Percentiles rank a stretch among this genome's conserved stretches.
phyloP scores from a whole-genome alignment of 2,888 invertebrate species.

The Eupithecia tripunctaria region DNA sequence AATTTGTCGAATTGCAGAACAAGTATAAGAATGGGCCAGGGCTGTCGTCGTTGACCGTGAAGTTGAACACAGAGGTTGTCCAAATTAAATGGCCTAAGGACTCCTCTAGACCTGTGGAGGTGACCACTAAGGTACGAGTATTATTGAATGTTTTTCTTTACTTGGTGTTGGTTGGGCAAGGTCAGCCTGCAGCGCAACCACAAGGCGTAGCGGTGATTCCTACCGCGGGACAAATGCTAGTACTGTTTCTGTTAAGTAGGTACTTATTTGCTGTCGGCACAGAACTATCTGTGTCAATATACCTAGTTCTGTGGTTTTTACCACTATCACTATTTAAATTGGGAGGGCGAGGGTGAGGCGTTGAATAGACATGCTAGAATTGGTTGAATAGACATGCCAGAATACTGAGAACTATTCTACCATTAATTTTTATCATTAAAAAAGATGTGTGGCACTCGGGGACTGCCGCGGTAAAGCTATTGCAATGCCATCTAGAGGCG shows the following conservation, averaged over 20 bases:
- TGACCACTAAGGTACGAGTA: constrained; percentile 68
- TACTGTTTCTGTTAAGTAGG: not conserved
- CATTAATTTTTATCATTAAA: no score
- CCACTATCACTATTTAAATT: no score
- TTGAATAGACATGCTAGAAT: no score
- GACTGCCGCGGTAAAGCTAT: no score
- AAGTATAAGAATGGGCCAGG: constrained; percentile 68
- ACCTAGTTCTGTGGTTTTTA: no score
- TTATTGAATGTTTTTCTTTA: not conserved
- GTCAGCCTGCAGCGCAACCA: not conserved
- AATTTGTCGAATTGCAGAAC: constrained; percentile 56
- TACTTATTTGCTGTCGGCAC: no score
- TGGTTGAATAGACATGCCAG: no score
- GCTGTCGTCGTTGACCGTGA: constrained; percentile 57
- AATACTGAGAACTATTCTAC: no score
- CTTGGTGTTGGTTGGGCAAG: not conserved
- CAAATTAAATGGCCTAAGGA: constrained; percentile 60
- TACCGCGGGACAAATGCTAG: not conserved
- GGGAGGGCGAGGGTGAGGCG: no score
- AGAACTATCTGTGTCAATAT: no score
- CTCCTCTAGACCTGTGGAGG: constrained; percentile 57
- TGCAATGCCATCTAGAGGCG: no score
- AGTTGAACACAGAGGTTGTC: constrained; percentile 64
- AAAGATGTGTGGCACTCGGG: no score
- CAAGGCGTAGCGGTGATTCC: not conserved